Conservation (phyloP, 2,888 invertebrate species). For the Nezara viridula region DNA sequence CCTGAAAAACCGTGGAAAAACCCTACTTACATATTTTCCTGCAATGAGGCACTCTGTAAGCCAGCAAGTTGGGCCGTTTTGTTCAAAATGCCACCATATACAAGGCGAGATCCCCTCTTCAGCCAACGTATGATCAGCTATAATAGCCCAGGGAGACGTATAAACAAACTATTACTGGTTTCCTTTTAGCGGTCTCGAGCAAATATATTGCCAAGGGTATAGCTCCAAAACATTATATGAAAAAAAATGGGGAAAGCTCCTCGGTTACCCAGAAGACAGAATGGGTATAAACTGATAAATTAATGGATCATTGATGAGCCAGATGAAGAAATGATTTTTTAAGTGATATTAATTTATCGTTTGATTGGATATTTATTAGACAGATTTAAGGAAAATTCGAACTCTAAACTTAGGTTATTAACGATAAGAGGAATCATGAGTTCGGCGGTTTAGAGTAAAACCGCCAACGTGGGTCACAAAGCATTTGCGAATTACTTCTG, state of each 20-base stretch:
- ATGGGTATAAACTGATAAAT: neutral
- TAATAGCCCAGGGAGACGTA: neutral
- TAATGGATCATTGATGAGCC: too few species aligned
- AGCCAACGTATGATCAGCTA: conserved; percentile 5
- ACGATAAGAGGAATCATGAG: neutral
- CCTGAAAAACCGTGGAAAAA: neutral
- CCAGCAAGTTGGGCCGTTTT: neutral
- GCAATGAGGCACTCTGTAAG: conserved; percentile 8
- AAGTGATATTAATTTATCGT: too few species aligned
- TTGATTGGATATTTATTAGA: too few species aligned
- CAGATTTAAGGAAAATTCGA: neutral
- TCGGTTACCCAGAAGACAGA: neutral
- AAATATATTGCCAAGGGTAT: neutral
- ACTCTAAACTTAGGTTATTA: neutral
- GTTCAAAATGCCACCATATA: neutral
- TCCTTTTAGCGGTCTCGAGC: neutral
- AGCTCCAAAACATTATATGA: neutral
- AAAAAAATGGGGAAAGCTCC: neutral
- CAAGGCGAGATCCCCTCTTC: neutral
- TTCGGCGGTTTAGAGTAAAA: neutral
- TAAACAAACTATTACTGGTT: conserved; percentile 24
- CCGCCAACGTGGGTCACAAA: neutral
- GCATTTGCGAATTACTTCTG: neutral
- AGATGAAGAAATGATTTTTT: too few species aligned
- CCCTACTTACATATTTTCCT: neutral